These are phyloP conservation scores for Drosophila santomea DNA, from an alignment of 1,140 invertebrate species.

Conservation along the genomic window DNA sequence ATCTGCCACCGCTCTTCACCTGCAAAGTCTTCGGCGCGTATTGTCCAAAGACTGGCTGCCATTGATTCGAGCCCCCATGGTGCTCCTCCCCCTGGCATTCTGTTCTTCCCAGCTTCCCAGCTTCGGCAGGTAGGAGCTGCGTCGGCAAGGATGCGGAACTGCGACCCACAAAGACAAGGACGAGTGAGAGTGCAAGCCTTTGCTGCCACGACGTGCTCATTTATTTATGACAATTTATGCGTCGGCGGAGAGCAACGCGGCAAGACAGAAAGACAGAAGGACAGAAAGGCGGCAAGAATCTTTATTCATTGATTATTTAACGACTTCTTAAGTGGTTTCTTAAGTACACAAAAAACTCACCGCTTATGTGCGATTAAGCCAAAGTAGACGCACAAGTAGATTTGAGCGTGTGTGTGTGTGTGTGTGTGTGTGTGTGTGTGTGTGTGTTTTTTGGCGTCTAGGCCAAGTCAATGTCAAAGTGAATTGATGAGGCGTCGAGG, in stretches of 20 bases:
- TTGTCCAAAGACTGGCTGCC: conserved; percentile 8
- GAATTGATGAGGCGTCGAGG: conserved; percentile 75
- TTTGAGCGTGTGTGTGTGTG: conserved; percentile 33
- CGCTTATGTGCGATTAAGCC: conserved; percentile 82
- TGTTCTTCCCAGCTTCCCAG: too few species aligned
- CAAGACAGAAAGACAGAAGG: conserved; percentile 1
- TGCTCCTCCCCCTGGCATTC: not conserved
- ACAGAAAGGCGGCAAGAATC: conserved; percentile 53
- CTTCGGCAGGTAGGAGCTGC: too few species aligned
- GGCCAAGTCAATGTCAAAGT: conserved; percentile 70
- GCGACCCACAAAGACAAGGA: not conserved
- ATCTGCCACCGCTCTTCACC: not conserved
- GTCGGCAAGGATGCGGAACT: too few species aligned
- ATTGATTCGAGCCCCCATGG: conserved; percentile 3
- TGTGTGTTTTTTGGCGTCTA: conserved; percentile 30
- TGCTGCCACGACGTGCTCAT: conserved; percentile 26
- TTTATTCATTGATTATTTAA: conserved; percentile 85
- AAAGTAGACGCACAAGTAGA: conserved; percentile 54
- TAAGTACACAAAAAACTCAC: conserved; percentile 78
- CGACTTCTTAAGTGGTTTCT: conserved; percentile 84
- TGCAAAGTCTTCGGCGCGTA: conserved; percentile 15
- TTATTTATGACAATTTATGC: conserved; percentile 59
- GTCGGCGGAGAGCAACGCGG: conserved; percentile 30
- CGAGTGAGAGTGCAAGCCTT: conserved; percentile 30
- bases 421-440: conserved; percentile 36